phyloP scores from a whole-genome alignment of 2,113 vertebrate species.

The Vimba vimba region DNA sequence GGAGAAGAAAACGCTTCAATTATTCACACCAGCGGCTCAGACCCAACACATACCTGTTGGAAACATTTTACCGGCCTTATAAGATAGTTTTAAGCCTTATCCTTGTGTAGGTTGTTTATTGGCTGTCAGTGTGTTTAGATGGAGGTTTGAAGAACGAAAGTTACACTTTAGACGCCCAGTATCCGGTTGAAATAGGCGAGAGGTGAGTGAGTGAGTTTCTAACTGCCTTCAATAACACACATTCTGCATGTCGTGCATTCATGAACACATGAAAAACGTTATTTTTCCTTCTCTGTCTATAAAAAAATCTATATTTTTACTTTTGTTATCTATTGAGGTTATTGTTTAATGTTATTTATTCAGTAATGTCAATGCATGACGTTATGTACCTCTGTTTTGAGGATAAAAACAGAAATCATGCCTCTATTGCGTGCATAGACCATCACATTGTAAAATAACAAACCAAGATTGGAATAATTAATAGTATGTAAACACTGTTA shows the following conservation, averaged over 20 bases:
- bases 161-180: slow-evolving; percentile 39
- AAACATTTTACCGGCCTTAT: not conserved
- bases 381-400: not conserved
- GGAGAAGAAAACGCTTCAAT: slow-evolving; percentile 72
- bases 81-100: slow-evolving; percentile 14
- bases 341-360: not conserved
- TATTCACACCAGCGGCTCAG: slow-evolving; percentile 71
- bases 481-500: not conserved
- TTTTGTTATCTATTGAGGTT: not conserved
- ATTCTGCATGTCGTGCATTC: slow-evolving; percentile 3
- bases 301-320: not conserved
- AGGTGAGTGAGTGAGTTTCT: slow-evolving; percentile 39
- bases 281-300: not conserved
- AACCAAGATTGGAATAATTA: not conserved
- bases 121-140: slow-evolving; percentile 34
- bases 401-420: not conserved
- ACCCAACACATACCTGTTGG: slow-evolving; percentile 41
- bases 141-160: slow-evolving; percentile 51
- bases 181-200: slow-evolving; percentile 50
- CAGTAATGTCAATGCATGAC: not conserved
- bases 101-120: slow-evolving; percentile 40
- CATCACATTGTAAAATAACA: not conserved
- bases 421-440: not conserved
- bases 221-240: slow-evolving; percentile 13
- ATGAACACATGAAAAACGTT: not conserved